These are phyloP conservation scores for Rhorus exstirpatorius DNA, from an alignment of 2,888 invertebrate species.

Conservation along the genomic window DNA sequence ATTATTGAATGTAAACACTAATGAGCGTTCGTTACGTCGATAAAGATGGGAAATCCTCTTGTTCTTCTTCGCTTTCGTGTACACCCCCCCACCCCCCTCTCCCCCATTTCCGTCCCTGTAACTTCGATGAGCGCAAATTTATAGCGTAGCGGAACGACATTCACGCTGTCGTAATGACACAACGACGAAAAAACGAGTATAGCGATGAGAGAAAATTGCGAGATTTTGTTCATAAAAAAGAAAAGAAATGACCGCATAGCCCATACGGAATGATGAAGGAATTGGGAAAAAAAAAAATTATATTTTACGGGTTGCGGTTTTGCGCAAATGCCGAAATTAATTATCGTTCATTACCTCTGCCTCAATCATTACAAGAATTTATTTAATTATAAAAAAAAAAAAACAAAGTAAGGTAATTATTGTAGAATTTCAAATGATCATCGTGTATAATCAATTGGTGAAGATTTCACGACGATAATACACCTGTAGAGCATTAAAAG, in stretches of 20 bases:
- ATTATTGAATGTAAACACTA: slow-evolving; percentile 71
- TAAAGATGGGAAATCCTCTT: slow-evolving; percentile 52
- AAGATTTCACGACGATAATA: not conserved
- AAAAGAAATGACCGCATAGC: not conserved
- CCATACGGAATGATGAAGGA: not conserved
- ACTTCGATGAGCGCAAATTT: slow-evolving; percentile 34
- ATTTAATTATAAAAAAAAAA: not conserved
- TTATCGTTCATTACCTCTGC: too few species aligned
- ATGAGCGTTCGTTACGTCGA: slow-evolving; percentile 66
- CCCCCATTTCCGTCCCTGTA: slow-evolving; percentile 29
- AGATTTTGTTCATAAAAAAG: not conserved
- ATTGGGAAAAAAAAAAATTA: slow-evolving; percentile 8
- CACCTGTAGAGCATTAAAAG: not conserved
- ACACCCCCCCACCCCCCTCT: not conserved
- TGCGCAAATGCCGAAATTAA: too few species aligned
- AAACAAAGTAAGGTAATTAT: not conserved
- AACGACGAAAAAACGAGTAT: slow-evolving; percentile 4
- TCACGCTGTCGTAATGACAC: not conserved
- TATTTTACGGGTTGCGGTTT: not conserved
- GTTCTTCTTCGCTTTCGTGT: slow-evolving; percentile 36
- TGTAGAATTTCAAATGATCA: not conserved
- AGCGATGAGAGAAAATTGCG: slow-evolving; percentile 24
- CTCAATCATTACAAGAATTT: not conserved
- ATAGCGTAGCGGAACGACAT: slow-evolving; percentile 36
- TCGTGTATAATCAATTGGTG: not conserved